Evolutionary conservation across 2,113 vertebrate genomes (phyloP).

Genomic region (Oncorhynchus masou): DNA sequence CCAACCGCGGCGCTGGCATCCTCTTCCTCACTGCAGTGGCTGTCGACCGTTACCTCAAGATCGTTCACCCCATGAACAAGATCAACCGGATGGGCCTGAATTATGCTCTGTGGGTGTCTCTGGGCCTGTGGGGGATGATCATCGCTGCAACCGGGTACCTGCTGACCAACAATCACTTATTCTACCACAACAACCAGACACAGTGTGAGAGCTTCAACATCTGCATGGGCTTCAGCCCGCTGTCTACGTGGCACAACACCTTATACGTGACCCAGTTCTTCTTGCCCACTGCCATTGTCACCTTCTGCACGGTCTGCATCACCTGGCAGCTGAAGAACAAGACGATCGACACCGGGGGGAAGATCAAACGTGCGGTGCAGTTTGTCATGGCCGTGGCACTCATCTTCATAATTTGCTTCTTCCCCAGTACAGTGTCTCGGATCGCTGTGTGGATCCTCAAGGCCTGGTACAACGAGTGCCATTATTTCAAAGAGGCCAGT

Average conservation of each 20-base stretch:
- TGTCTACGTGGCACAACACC: constrained; percentile 73
- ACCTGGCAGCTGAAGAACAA: constrained; percentile 70
- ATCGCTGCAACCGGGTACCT: constrained; percentile 69
- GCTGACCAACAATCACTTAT: constrained; percentile 60
- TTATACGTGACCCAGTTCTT: constrained; percentile 74
- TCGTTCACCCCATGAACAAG: constrained; percentile 66
- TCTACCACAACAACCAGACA: constrained; percentile 49
- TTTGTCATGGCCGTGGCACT: constrained; percentile 71
- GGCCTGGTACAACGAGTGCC: constrained; percentile 64
- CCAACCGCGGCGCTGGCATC: constrained; percentile 72
- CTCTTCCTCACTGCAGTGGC: constrained; percentile 78
- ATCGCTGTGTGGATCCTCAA: constrained; percentile 73
- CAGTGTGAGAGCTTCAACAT: constrained; percentile 82
- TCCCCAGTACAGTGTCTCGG: constrained; percentile 73
- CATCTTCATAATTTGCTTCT: constrained; percentile 74
- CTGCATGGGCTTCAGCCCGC: constrained; percentile 63
- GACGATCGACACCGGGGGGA: constrained; percentile 64
- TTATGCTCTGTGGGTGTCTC: constrained; percentile 64
- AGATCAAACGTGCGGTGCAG: constrained; percentile 72
- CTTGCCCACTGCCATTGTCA: constrained; percentile 64
- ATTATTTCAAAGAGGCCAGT: constrained; percentile 61
- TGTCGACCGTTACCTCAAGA: constrained; percentile 75
- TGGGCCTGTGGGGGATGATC: constrained; percentile 68
- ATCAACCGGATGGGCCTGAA: constrained; percentile 67
- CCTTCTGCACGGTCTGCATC: constrained; percentile 73